Base-by-base conservation (phyloP, 2,888 invertebrate species). In the Thecocarcelia acutangulata region DNA sequence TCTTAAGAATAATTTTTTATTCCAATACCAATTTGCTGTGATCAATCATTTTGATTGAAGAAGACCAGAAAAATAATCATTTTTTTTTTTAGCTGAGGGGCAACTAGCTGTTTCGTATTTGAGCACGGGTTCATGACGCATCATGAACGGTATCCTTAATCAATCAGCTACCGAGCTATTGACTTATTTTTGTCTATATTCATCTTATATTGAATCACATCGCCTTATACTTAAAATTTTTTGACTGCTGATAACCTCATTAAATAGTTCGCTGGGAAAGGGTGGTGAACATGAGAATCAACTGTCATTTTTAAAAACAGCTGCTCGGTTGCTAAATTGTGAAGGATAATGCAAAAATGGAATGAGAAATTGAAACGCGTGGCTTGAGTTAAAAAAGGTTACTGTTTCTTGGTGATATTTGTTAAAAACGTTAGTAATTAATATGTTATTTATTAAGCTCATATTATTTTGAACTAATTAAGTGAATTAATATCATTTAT, bases 291-390 rank as follows among this genome's bases (percentile, higher is more conserved):
- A 64, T 21, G 8, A 15, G 4, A 11, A 11, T 0, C 1, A 42
- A n/a, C 15, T 68, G 66, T 59, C 75, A 75, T 21, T 69, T 24
- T 3, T 0, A 6, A 13, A 12, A 52, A 15, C 68, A 68, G 75
- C 75, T 75, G 75, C 50, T 52, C 15, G n/a, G 13, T 21, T 52
- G 59, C 44, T 52, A 74, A 50, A 75, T 68, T n/a, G 19, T 21
- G 4, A 68, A 68, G 75, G 75, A 68, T 68, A 76, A 68, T 68
- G 44, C 9, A 33, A 48, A 28, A 37, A 24, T 50, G 58, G 48
- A 50, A 58, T 50, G 56, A 63, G 63, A 54, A 46, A 4, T 69
- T 69, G 54, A 40, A 77, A 77, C 54, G 61, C 69, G 61, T 77
- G 63, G 76, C 17, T 48, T 28, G 3, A 54, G 40, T 42, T 24